These are phyloP conservation scores for Temnothorax longispinosus DNA, from an alignment of 1,140 invertebrate species.

Conservation along the genomic window DNA sequence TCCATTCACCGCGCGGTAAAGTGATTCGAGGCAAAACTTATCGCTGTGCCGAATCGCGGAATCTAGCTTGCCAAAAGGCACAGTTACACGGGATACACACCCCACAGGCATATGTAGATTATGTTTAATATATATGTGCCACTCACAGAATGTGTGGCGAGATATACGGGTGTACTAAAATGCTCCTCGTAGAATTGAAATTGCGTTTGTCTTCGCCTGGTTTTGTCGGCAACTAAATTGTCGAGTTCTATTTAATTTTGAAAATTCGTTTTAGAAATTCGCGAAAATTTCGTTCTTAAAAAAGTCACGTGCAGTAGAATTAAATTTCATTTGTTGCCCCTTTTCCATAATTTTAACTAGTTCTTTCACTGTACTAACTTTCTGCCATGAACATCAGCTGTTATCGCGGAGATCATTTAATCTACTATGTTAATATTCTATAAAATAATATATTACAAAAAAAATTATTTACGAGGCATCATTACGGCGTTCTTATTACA, in stretches of 20 bases:
- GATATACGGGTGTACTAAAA: background rate
- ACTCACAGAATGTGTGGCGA: background rate
- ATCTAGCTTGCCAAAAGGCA: slow-evolving; percentile 46
- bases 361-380: background rate
- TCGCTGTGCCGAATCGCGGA: slow-evolving; percentile 35
- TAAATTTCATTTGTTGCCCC: background rate
- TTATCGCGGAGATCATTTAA: background rate
- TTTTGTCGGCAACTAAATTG: background rate
- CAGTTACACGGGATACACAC: background rate
- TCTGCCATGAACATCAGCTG: background rate
- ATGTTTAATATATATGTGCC: background rate
- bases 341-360: background rate
- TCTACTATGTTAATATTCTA: background rate
- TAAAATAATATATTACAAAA: background rate
- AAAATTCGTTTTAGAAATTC: background rate
- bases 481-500: background rate
- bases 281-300: background rate
- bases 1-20: slow-evolving; percentile 28
- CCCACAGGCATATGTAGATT: background rate
- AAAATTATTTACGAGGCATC: background rate
- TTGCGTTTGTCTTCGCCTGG: background rate
- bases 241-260: slow-evolving; percentile 7
- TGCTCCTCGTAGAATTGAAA: background rate
- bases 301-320: background rate
- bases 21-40: slow-evolving; percentile 33